Base-by-base conservation (phyloP, 2,113 vertebrate genomes). In the Oreochromis tanganicae region DNA sequence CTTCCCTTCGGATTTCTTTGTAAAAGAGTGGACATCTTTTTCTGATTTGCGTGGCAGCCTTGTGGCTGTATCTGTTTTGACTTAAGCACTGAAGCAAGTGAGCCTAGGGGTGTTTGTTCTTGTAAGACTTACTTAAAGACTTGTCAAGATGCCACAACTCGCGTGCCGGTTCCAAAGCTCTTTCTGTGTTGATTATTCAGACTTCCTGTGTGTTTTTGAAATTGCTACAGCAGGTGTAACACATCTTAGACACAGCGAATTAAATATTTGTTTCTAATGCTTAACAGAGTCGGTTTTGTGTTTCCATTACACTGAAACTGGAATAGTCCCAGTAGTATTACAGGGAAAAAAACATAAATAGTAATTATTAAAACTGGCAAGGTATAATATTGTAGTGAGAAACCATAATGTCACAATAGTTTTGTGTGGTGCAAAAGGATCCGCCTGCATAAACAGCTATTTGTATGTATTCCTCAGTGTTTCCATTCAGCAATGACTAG, bases 181-280 rank as follows among this genome's bases (percentile, higher is more conserved):
- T 94, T 94, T 93, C 91, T 81, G 83, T 97, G 95, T 96, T 96
- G 96, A 95, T 95, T 96, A 93, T 95, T 94, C 92, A 89, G 85
- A 91, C 92, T 97, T 96, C 91, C 91, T 96, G 96, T 96, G 95
- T 95, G 95, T 97, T 97, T 97, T 96, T 94, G 80, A 93, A 96
- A 96, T 96, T 89, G 94, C 95, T 93, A 89, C 94, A 96, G 96
- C 96, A 96, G 95, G 96, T 97, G 94, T 88, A 95, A 95, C 91
- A 85, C 87, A 93, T 94, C 84, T 93, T 81, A 88, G 81, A 86
- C 82, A 86, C 82, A 55, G 78, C 19, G 52, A 86, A 79, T 90
- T 91, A 88, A 91, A 95, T 95, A 92, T 95, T 94, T 93, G 91
- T 93, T 95, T 90, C 90, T 92, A 81, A 88, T 90, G 85, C 80